These are phyloP conservation scores for Nasonia vitripennis DNA, from an alignment of 1,140 invertebrate genomes.

Conservation along the genomic window DNA sequence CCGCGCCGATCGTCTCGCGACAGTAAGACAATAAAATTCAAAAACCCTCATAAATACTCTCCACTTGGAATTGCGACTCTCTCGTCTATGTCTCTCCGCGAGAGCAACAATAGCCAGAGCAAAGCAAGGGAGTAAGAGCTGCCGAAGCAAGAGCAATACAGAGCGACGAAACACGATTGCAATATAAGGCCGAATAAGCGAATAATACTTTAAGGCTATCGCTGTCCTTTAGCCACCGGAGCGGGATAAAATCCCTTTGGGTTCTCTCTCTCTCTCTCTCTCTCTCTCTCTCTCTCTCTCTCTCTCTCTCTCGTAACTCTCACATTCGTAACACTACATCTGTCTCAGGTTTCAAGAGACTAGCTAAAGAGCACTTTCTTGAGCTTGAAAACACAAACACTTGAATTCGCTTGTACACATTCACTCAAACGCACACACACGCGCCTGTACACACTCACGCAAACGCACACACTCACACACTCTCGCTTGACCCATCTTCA, in stretches of 20 bases:
- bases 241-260: conserved; percentile 19
- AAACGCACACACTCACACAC: too few species aligned
- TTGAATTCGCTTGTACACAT: too few species aligned
- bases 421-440: too few species aligned
- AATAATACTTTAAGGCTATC: conserved; percentile 26
- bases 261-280: not conserved
- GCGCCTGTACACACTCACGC: too few species aligned
- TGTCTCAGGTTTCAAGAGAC: too few species aligned
- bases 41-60: conserved; percentile 18
- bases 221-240: conserved; percentile 5
- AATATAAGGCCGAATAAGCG: conserved; percentile 32
- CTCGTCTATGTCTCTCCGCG: not conserved
- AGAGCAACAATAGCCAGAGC: not conserved
- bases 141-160: not conserved
- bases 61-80: not conserved
- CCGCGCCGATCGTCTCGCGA: not conserved
- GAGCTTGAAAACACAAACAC: too few species aligned
- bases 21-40: conserved; percentile 11
- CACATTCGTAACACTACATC: too few species aligned
- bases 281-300: not conserved
- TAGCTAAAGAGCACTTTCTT: too few species aligned
- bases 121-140: not conserved
- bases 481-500: too few species aligned
- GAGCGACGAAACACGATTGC: conserved; percentile 25
- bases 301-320: not conserved